Evolutionary conservation across 2,888 invertebrate species (phyloP), one percentile per base, ranked within the genome.

Genomic region (Trachelus troglodyta): DNA sequence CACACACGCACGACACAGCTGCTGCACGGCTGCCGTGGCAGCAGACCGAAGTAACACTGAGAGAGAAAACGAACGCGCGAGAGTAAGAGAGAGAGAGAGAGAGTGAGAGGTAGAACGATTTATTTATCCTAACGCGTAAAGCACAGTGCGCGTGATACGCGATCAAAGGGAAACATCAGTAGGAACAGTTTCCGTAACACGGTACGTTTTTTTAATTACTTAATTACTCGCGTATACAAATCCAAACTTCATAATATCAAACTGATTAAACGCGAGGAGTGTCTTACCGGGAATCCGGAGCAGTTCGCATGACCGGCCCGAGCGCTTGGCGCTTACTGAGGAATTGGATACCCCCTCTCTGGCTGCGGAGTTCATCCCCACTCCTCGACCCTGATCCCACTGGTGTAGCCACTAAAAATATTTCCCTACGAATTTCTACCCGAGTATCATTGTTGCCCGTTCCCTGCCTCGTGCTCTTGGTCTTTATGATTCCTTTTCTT

Each of bases 31-130:
- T 34, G 31, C 11, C 71, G 71, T 34, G 71, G 30, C 71, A 56
- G 56, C 23, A 56, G 23, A 35, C 30, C 56, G 40, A 34, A 69
- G 69, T 33, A 37, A n/a, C 56, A 74, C 68, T 71, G 34, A 35
- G n/a, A 34, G 12, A 68, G 35, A 56, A 34, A 73, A 23, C 74
- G 9, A 69, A 35, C 12, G 35, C 35, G 11, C 34, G 75, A 79
- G 75, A 77, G 33, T 68, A 23, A 34, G 37, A 34, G 23, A 34
- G 31, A 56, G 31, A 73, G 23, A 74, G 9, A 40, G 74, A 79
- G 71, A 78, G 68, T 76, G 74, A 77, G 69, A 74, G 71, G 34
- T 34, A 77, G 71, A 71, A 74, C 35, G 71, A 76, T 34, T 76
- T 23, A 56, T 23, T 56, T 56, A 56, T 56, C 56, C 56, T 56